These are phyloP conservation scores for Oligia fasciuncula DNA, from an alignment of 2,888 invertebrate genomes.

Conservation along the genomic window DNA sequence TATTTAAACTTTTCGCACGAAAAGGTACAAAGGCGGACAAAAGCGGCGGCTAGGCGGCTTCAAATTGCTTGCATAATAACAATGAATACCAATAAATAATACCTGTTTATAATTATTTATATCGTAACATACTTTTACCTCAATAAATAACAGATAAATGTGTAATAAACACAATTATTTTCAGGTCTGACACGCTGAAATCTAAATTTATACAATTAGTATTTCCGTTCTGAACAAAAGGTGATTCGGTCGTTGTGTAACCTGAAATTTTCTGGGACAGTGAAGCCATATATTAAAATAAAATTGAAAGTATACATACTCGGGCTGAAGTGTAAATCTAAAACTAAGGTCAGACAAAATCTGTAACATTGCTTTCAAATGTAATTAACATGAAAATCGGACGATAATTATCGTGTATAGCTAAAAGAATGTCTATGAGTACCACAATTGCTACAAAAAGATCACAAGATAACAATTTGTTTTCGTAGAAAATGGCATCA, in stretches of 20 bases:
- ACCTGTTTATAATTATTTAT: constrained; percentile 18
- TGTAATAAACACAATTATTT: constrained; percentile 34
- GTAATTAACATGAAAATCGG: not conserved
- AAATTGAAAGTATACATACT: constrained; percentile 41
- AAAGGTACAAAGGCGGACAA: no score
- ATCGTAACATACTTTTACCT: constrained; percentile 23
- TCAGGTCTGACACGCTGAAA: constrained; percentile 18
- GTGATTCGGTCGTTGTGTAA: constrained; percentile 46
- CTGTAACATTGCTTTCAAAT: not conserved
- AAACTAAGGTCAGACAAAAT: constrained; percentile 28
- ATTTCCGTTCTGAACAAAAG: constrained; percentile 53
- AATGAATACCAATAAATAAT: constrained; percentile 2
- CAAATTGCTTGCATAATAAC: constrained; percentile 19
- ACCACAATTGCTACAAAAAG: not conserved
- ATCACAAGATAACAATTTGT: not conserved
- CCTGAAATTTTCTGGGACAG: constrained; percentile 42
- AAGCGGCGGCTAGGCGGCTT: no score
- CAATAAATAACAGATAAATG: constrained; percentile 38
- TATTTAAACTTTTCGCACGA: no score
- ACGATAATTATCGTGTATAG: no score
- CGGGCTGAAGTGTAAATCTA: constrained; percentile 7
- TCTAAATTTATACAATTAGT: constrained; percentile 59
- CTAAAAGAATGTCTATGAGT: no score
- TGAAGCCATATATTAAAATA: constrained; percentile 53
- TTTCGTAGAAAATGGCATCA: not conserved